Conservation (phyloP, 2,888 invertebrate species). For the Venustoraphidia nigricollis region DNA sequence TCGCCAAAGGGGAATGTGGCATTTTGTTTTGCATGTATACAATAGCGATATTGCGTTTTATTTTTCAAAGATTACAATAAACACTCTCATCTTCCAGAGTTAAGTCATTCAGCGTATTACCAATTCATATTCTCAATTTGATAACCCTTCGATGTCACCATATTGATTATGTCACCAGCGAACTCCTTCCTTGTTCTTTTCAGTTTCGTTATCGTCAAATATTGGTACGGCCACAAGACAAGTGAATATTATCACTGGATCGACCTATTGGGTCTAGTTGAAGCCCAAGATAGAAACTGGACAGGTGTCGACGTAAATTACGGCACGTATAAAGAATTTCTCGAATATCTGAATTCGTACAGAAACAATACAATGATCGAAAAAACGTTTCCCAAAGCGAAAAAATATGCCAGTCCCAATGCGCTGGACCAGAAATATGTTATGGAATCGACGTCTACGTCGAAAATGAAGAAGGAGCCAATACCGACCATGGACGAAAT, state of each 20-base stretch:
- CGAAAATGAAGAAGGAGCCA: slow-evolving; percentile 27
- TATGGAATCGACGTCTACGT: slow-evolving; percentile 16
- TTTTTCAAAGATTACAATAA: too few species aligned
- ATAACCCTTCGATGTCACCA: too few species aligned
- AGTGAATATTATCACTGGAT: slow-evolving; percentile 60
- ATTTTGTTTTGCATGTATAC: too few species aligned
- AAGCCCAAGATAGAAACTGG: slow-evolving; percentile 64
- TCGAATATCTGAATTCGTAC: slow-evolving; percentile 48
- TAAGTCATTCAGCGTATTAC: too few species aligned
- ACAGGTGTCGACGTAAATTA: slow-evolving; percentile 49
- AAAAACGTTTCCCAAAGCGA: slow-evolving; percentile 22
- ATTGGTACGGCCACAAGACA: slow-evolving; percentile 57
- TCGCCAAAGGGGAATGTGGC: too few species aligned
- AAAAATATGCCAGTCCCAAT: slow-evolving; percentile 7
- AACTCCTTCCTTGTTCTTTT: slow-evolving; percentile 5
- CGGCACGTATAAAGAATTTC: slow-evolving; percentile 51
- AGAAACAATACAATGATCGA: slow-evolving; percentile 31
- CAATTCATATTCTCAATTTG: too few species aligned
- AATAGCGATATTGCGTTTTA: too few species aligned
- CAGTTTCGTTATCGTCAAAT: slow-evolving; percentile 62
- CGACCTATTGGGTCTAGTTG: slow-evolving; percentile 46
- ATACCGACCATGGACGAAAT: slow-evolving; percentile 39
- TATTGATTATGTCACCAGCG: too few species aligned
- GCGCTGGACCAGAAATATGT: neutral
- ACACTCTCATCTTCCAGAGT: too few species aligned